These are phyloP conservation scores for Zhengitettix transpicula DNA, from an alignment of 2,888 invertebrate genomes.

Conservation along the genomic window DNA sequence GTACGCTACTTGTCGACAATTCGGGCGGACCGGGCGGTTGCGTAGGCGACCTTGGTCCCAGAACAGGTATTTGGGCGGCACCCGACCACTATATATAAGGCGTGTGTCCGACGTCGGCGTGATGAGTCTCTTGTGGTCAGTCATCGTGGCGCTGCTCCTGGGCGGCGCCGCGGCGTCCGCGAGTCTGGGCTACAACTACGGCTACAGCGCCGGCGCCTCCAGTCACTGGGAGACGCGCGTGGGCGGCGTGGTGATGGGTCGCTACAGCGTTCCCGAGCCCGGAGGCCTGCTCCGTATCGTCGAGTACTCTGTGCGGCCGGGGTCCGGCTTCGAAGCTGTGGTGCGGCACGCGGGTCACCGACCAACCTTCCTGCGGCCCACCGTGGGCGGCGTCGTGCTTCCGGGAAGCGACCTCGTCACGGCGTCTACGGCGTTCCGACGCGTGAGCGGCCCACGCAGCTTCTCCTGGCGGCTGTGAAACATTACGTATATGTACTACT, in stretches of 20 bases:
- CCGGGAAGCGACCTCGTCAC: background rate
- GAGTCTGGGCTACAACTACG: slow-evolving; percentile 7
- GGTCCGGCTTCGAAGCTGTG: slow-evolving; percentile 10
- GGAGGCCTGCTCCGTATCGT: slow-evolving; percentile 7
- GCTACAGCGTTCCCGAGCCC: slow-evolving; percentile 7
- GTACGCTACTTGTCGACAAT: too few species aligned
- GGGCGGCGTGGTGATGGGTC: slow-evolving; percentile 7
- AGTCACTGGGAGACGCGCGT: slow-evolving; percentile 7
- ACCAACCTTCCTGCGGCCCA: background rate
- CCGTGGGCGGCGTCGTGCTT: background rate
- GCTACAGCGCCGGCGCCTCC: slow-evolving; percentile 6
- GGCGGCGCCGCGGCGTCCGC: background rate
- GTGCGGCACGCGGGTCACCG: slow-evolving; percentile 1
- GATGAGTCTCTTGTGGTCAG: background rate
- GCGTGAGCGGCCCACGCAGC: too few species aligned
- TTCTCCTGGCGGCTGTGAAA: too few species aligned
- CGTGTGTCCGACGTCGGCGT: background rate
- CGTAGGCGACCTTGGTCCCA: too few species aligned
- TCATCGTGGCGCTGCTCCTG: background rate
- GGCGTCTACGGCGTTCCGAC: too few species aligned
- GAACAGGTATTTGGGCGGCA: too few species aligned
- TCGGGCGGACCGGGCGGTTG: too few species aligned
- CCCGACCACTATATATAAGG: too few species aligned
- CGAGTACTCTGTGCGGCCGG: slow-evolving; percentile 8
- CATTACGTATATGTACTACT: too few species aligned